Evolutionary conservation across 2,888 invertebrate species (phyloP), one percentile per base, ranked within the genome.

Genomic region (Synergus laeviventris): DNA sequence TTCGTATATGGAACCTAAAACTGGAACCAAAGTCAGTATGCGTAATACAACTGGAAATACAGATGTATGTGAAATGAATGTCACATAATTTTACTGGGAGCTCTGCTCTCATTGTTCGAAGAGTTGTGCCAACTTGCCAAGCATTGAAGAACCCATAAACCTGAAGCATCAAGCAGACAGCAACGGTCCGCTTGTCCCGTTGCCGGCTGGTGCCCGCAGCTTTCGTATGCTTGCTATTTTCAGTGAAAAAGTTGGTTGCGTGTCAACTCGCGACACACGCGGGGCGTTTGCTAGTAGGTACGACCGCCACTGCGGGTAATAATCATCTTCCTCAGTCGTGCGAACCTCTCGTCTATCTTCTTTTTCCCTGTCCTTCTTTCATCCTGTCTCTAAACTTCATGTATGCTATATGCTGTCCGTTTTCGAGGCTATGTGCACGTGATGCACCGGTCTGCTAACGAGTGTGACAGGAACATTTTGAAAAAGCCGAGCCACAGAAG

Each of bases 181-280:
- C 79, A 81, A 81, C 81, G 81, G 77, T 80, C 81, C 79, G 79
- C 77, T 79, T 80, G 79, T 74, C 77, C 76, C 79, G 78, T 79
- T 79, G 84, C 85, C 84, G 85, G 84, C 85, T 86, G 86, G 84
- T 84, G 82, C 86, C 85, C 86, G 84, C 83, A 85, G 82, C 84
- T 86, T 81, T 81, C 75, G 77, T 81, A 77, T 80, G 77, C 77
- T 80, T 81, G 81, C 76, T 78, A 79, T 78, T 86, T 84, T 83
- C 81, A 82, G 82, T 79, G 81, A 84, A 86, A 84, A 83, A 84
- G 84, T 83, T 81, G 84, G 83, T 83, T 84, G 84, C 85, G 86
- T 85, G 85, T 84, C 83, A 81, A 83, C 82, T 79, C 76, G 81
- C 83, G 83, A 84, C 82, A 81, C 83, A 82, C 81, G 77, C 81